Conservation (phyloP, 2,888 invertebrate genomes). For the Neocrepidodera transversa region DNA sequence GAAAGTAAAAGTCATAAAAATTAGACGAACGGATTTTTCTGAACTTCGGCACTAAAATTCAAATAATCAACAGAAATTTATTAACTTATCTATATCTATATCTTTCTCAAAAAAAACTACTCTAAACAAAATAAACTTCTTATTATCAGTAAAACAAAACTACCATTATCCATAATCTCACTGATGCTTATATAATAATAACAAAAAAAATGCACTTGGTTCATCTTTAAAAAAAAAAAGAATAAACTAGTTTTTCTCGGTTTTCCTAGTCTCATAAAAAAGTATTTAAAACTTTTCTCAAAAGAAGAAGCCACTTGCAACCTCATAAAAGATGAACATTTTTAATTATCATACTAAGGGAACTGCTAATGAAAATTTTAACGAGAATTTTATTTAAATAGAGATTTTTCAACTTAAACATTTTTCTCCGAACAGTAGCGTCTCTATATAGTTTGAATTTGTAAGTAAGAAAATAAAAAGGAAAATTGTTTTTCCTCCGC, state of each 20-base stretch:
- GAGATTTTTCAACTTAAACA: slow-evolving; percentile 21
- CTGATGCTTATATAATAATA: no score
- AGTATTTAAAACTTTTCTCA: slow-evolving; percentile 30
- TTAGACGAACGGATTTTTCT: no score
- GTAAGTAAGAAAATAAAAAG: neutral
- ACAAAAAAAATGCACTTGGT: no score
- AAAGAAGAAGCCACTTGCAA: slow-evolving; percentile 29
- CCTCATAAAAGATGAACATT: slow-evolving; percentile 44
- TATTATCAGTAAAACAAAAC: no score
- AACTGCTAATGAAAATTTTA: slow-evolving; percentile 40
- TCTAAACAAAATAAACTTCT: no score
- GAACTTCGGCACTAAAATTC: no score
- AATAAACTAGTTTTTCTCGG: neutral
- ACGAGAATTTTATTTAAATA: slow-evolving; percentile 36
- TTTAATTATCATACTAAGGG: slow-evolving; percentile 42
- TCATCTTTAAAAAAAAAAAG: no score
- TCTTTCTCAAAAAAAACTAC: no score
- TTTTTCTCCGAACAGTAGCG: slow-evolving; percentile 8
- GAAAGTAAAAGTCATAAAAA: no score
- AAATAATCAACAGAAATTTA: no score
- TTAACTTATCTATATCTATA: no score
- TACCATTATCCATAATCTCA: no score
- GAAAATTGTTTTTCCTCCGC: neutral
- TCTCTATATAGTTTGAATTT: neutral
- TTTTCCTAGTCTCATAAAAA: slow-evolving; percentile 19